Percentiles rank a stretch among this genome's conserved stretches.
Conservation (phyloP, 2,797 vertebrate genomes). For the Phoeniculus purpureus region DNA sequence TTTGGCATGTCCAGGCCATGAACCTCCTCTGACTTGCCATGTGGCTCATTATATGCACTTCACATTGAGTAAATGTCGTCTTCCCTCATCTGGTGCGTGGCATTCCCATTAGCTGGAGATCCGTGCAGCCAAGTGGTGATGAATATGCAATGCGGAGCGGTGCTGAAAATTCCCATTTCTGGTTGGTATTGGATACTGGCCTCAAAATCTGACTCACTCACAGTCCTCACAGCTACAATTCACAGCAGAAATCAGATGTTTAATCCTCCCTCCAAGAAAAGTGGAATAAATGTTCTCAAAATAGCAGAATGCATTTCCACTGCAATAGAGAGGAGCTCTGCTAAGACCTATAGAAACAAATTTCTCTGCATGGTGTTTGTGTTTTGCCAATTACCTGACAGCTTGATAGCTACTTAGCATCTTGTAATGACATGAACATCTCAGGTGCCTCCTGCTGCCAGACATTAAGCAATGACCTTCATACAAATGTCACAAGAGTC, state of each 20-base stretch:
- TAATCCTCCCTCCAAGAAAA: conserved; percentile 31
- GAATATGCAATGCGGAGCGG: conserved; percentile 25
- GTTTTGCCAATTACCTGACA: conserved; percentile 20
- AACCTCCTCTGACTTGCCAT: conserved; percentile 8
- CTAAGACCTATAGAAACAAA: not conserved
- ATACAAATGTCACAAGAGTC: not conserved
- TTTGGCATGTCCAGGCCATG: not conserved
- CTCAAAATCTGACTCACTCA: not conserved
- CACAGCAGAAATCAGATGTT: conserved; percentile 20
- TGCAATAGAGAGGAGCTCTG: not conserved
- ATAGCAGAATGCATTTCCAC: not conserved
- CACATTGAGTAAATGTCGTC: conserved; percentile 18
- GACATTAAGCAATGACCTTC: not conserved
- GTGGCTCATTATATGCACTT: conserved; percentile 34
- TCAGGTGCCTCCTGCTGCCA: not conserved
- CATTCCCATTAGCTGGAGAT: conserved; percentile 44
- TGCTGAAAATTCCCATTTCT: conserved; percentile 1
- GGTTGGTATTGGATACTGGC: not conserved
- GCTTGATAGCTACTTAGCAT: not conserved
- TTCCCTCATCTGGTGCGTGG: conserved; percentile 36
- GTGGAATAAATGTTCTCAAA: not conserved
- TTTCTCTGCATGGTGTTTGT: not conserved
- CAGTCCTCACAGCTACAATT: not conserved
- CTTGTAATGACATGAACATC: not conserved
- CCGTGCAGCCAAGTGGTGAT: conserved; percentile 15